These are phyloP conservation scores for Ia io DNA, from an alignment of 2,113 vertebrate genomes.

Conservation along the genomic window DNA sequence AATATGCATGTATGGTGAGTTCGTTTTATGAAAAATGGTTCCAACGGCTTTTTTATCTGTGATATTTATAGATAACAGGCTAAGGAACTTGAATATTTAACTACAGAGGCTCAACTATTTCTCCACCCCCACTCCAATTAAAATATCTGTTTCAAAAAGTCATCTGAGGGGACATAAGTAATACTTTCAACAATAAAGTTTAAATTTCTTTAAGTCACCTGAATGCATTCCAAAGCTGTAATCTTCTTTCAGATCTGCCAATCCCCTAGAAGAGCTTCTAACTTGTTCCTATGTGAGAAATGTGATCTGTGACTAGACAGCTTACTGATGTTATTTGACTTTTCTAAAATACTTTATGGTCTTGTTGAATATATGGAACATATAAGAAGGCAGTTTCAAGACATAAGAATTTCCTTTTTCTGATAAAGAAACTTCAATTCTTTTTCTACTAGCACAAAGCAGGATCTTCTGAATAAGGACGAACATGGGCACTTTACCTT, in stretches of 20 bases:
- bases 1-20: not conserved
- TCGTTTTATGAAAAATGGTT: constrained; percentile 41
- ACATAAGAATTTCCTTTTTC: constrained; percentile 20
- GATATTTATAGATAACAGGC: constrained; percentile 71
- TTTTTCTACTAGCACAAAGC: not conserved
- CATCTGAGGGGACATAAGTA: constrained; percentile 23
- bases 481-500: not conserved
- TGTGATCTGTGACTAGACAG: constrained; percentile 12
- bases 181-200: too few species aligned
- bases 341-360: constrained; percentile 21
- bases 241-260: constrained; percentile 59
- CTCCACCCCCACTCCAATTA: constrained; percentile 67
- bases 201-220: constrained; percentile 38
- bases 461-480: not conserved
- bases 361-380: not conserved
- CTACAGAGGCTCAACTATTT: constrained; percentile 68
- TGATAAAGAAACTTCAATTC: constrained; percentile 13
- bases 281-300: not conserved
- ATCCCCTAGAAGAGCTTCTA: not conserved
- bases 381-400: not conserved
- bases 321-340: not conserved
- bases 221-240: constrained; percentile 58
- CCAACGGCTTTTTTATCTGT: constrained; percentile 37
- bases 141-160: constrained; percentile 70
- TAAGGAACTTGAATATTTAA: constrained; percentile 68